Conservation (phyloP, 2,797 vertebrate genomes). For the Alca torda region DNA sequence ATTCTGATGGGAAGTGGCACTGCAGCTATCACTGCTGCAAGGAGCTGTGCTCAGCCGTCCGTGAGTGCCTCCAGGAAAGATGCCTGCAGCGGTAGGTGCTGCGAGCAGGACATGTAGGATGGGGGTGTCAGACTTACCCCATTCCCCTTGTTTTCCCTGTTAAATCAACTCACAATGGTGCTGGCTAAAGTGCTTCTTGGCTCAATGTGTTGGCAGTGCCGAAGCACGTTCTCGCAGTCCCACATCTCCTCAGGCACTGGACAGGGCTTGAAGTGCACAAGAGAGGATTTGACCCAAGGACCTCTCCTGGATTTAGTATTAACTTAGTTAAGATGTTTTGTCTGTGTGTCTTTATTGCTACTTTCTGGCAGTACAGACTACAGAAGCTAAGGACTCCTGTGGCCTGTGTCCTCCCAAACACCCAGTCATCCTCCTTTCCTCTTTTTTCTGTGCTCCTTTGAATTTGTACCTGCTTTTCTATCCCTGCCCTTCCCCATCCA, state of each 20-base stretch:
- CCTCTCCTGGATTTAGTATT: not conserved
- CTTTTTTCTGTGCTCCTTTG: not conserved
- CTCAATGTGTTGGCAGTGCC: not conserved
- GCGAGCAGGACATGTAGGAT: not conserved
- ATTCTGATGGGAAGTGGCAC: not conserved
- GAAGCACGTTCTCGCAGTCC: fast-evolving
- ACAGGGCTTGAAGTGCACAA: not conserved
- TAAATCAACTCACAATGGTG: not conserved
- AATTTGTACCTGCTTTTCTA: not conserved
- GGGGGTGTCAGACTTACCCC: not conserved
- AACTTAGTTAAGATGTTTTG: not conserved
- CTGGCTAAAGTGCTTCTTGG: not conserved
- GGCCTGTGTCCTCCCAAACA: not conserved
- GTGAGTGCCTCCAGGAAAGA: not conserved
- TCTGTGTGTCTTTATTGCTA: not conserved
- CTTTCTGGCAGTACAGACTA: not conserved
- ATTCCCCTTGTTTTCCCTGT: not conserved
- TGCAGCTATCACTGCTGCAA: not conserved
- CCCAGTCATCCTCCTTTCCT: not conserved
- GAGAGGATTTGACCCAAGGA: not conserved
- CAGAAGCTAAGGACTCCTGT: not conserved
- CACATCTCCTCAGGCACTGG: not conserved
- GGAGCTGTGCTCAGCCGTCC: not conserved
- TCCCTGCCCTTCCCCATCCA: not conserved
- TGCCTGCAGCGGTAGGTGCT: not conserved